phyloP scores from a whole-genome alignment of 2,113 vertebrate species.

The Corynorhinus townsendii region DNA sequence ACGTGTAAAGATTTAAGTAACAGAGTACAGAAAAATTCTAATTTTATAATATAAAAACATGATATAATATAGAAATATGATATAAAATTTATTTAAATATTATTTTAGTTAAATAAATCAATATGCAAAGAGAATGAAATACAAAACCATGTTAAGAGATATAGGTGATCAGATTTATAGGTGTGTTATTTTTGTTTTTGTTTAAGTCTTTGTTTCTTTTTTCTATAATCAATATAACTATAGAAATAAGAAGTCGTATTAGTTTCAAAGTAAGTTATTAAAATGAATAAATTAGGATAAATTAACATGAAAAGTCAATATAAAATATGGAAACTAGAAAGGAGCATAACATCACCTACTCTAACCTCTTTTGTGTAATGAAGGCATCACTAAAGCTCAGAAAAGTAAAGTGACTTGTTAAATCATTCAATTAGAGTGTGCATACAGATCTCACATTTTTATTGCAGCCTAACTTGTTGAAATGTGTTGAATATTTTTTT shows the following conservation, averaged over 20 bases:
- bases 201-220: not conserved
- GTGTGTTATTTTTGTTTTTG: not conserved
- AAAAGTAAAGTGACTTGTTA: not conserved
- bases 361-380: not conserved
- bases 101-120: not conserved
- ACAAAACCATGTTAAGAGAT: not conserved
- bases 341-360: not conserved
- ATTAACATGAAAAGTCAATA: not conserved
- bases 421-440: not conserved
- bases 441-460: not conserved
- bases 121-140: not conserved
- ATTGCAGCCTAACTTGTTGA: not conserved
- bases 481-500: not conserved
- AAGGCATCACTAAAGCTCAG: not conserved
- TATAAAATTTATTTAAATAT: not conserved
- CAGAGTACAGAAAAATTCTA: not conserved
- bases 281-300: not conserved
- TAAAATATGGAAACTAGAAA: not conserved
- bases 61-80: not conserved
- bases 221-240: not conserved
- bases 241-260: not conserved
- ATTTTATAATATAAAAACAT: not conserved
- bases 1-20: not conserved
- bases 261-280: not conserved
- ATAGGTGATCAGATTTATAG: not conserved